Evolutionary conservation across 2,797 vertebrate genomes (phyloP), one percentile per base, ranked within the genome.

Genomic region (Yasuhikotakia modesta): DNA sequence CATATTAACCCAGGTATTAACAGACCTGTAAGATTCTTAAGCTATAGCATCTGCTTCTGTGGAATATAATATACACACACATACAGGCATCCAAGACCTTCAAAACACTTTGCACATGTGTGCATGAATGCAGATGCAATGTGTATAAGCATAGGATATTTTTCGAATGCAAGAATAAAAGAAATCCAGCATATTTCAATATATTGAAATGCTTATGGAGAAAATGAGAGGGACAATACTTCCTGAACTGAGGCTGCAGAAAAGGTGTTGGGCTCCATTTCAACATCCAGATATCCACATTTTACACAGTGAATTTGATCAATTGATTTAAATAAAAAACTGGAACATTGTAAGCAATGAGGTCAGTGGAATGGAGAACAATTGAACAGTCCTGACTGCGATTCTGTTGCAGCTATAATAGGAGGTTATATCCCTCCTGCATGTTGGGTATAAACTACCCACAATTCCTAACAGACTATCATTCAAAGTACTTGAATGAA

Each of bases 341-440:
- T 12, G 4, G 24, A 57, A 58, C 32, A 12, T 32, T 52, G 50
- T 1, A 72, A 27, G 5, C 10, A 22, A 14, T 24, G 7, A 55
- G 39, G 48, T 27, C n/a, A 1, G 46, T 45, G 4, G 24, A 72
- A 5, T 27, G n/a, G 35, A 27, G 21, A 75, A 66, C 48, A 57
- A 14, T 53, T 7, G 4, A 65, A 2, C 58, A 35, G 21, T 50
- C 7, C 2, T 63, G 19, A 53, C 35, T 53, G 30, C 32, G 0
- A 64, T 75, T 74, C 22, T 75, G n/a, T 43, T 7, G 14, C 5
- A 5, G 46, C 16, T 35, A 7, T 19, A 66, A 16, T 57, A 66
- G 43, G 50, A 57, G 50, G 11, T 75, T 75, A 67, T 30, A 35
- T 17, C 50, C 22, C 22, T 57, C 7, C 64, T 76, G 63, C 73